These are phyloP conservation scores for Scaptodrosophila latifasciaeformis DNA, from an alignment of 2,888 invertebrate genomes.

Conservation along the genomic window DNA sequence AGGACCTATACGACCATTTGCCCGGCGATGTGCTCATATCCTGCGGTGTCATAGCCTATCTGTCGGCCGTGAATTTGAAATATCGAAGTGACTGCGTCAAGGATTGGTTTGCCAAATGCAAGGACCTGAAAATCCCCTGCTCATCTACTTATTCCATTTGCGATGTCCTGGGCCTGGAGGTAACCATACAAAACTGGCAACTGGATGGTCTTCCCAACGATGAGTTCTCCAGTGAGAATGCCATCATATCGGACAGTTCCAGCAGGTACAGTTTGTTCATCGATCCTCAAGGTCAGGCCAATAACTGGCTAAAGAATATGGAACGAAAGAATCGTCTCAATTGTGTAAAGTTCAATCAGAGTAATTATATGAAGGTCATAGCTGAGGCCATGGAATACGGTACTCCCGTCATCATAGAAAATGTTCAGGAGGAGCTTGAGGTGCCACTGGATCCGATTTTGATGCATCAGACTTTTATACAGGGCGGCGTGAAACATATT, in stretches of 20 bases:
- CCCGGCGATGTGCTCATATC: conserved; percentile 93
- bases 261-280: conserved; percentile 92
- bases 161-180: conserved; percentile 86
- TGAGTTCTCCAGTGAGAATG: conserved; percentile 90
- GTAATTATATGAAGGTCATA: conserved; percentile 75
- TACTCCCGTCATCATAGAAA: conserved; percentile 87
- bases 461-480: conserved; percentile 84
- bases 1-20: conserved; percentile 85
- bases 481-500: conserved; percentile 84
- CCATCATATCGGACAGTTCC: conserved; percentile 88
- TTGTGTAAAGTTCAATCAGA: conserved; percentile 73
- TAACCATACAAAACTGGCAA: conserved; percentile 85
- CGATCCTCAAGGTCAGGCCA: conserved; percentile 94
- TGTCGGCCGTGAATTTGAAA: conserved; percentile 87
- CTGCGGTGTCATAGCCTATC: conserved; percentile 91
- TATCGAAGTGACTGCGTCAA: conserved; percentile 79
- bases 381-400: conserved; percentile 85
- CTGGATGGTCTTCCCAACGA: conserved; percentile 90
- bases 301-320: conserved; percentile 93
- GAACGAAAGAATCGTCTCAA: conserved; percentile 77
- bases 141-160: conserved; percentile 84
- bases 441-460: conserved; percentile 90
- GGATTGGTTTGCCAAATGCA: conserved; percentile 85
- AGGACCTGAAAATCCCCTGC: conserved; percentile 84
- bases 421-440: conserved; percentile 89